Conservation (phyloP, 2,797 vertebrate genomes). For the Manis javanica region DNA sequence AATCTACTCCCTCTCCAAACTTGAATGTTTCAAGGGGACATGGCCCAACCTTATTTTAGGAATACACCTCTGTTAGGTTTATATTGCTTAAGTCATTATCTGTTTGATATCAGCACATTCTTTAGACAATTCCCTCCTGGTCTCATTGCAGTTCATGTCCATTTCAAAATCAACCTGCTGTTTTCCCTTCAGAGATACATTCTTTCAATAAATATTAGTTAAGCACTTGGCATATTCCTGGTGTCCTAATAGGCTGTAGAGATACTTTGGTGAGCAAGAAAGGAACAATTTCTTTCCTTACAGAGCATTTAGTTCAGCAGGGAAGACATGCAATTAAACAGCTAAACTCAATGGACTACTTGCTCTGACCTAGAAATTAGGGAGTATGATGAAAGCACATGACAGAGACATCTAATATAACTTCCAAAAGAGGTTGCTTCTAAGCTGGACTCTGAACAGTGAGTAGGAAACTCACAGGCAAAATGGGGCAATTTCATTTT, state of each 20-base stretch:
- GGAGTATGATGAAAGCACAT: background rate
- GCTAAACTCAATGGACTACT: background rate
- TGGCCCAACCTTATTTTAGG: background rate
- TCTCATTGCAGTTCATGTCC: background rate
- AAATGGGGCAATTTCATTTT: background rate
- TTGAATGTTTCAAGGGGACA: background rate
- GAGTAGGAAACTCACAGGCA: background rate
- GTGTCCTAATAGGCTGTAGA: background rate
- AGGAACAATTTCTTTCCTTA: conserved; percentile 32
- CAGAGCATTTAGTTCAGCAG: background rate
- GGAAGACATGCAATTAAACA: background rate
- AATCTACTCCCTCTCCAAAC: conserved; percentile 1
- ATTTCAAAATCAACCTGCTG: background rate
- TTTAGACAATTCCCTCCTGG: background rate
- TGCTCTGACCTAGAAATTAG: background rate
- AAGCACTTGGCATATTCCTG: background rate
- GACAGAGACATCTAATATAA: background rate
- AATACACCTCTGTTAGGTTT: background rate
- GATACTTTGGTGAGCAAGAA: background rate
- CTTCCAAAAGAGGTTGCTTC: background rate
- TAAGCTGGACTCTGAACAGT: background rate
- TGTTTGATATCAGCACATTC: background rate
- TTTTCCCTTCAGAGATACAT: conserved; percentile 31
- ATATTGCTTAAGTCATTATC: background rate
- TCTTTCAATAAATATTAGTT: conserved; percentile 9